Percentiles rank a stretch among this genome's conserved stretches.
phyloP scores from a whole-genome alignment of 2,113 vertebrate genomes.

The Sigmodon hispidus region DNA sequence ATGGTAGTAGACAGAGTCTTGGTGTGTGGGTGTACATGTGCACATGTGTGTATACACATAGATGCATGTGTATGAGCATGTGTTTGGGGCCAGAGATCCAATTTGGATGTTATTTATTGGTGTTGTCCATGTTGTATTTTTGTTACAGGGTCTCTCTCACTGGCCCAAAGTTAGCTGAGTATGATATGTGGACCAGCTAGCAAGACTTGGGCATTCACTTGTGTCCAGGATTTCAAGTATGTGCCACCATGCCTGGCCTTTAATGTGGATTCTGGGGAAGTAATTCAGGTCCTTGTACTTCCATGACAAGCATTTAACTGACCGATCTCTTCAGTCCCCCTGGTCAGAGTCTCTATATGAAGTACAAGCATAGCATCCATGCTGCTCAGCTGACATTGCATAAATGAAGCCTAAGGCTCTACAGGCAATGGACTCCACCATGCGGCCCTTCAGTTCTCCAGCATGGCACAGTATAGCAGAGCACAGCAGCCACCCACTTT shows the following conservation, averaged over 20 bases:
- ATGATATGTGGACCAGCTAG: not conserved
- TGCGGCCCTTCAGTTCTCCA: not conserved
- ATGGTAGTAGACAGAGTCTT: not conserved
- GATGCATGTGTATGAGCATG: rapidly evolving
- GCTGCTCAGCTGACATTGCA: not conserved
- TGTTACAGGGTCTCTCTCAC: not conserved
- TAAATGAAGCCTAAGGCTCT: not conserved
- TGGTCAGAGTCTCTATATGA: not conserved
- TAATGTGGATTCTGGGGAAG: not conserved
- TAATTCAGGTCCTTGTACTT: not conserved
- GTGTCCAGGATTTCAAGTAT: not conserved
- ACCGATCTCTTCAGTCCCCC: not conserved
- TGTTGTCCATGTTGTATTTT: not conserved
- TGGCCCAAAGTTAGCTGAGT: too few species aligned
- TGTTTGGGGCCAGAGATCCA: not conserved
- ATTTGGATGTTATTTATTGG: not conserved
- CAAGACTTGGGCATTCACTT: not conserved
- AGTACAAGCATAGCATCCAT: too few species aligned
- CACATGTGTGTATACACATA: not conserved
- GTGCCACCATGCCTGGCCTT: not conserved
- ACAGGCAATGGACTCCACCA: not conserved
- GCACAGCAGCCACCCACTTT: not conserved
- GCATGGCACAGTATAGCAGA: not conserved
- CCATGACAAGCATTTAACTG: too few species aligned
- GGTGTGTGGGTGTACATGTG: not conserved